Base-by-base conservation (phyloP, 2,888 invertebrate species). In the Elgonia sp. region DNA sequence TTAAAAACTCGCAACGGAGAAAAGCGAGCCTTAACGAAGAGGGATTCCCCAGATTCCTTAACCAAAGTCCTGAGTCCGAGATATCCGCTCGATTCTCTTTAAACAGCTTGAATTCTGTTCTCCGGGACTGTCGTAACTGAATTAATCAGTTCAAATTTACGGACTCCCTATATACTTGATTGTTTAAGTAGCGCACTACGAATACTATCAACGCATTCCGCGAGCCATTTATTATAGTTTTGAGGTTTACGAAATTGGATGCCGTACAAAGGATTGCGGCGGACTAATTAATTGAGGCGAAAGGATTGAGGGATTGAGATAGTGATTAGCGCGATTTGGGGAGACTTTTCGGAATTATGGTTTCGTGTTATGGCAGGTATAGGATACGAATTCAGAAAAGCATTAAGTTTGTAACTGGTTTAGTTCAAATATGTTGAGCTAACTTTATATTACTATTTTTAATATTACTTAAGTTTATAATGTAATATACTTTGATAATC, bases 41-140 rank as follows among this genome's bases (percentile, higher is more conserved):
- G 86, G 90, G 91, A 92, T 92, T 92, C 92, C 88, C 90, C 77
- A 89, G 91, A 92, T 92, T 91, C 92, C 90, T 89, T 72, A 63
- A 80, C 76, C 70, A 37, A 73, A 81, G 73, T 69, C 70, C 57
- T 21, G 55, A 42, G 69, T 84, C 83, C 85, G 86, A 75, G 89
- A 87, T 63, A 87, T 89, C 85, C 57, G 80, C 81, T 81, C 85
- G 88, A 88, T 89, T 75, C 84, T 85, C 89, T 89, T 90, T 88
- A 89, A 88, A 87, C 73, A 69, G 67, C 63, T 72, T 50, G 39
- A 75, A 20, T 62, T 83, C 84, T 82, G 69, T 79, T 89, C 89
- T 75, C 84, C 82, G 50, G 80, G 73, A 84, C 72, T 85, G 87
- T 76, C 76, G 80, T 88, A 87, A 90, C 89, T 88, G 76, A 90